phyloP scores from a whole-genome alignment of 2,888 invertebrate species.

The Meloe dianella region DNA sequence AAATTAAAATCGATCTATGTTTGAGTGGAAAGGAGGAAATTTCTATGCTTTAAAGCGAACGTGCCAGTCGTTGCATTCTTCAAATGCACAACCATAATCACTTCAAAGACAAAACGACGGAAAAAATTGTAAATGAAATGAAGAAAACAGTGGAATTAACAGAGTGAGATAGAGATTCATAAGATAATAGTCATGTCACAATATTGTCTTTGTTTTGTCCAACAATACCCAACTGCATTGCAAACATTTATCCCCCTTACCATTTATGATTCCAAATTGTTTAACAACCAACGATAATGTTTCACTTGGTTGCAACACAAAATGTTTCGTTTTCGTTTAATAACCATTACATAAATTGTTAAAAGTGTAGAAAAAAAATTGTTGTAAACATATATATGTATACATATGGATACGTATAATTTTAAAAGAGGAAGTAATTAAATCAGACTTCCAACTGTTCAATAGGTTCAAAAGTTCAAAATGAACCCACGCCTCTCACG shows the following conservation, averaged over 20 bases:
- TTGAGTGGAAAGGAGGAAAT: background rate
- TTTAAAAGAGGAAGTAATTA: slow-evolving; percentile 8
- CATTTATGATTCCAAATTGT: slow-evolving; percentile 7
- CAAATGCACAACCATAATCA: slow-evolving; percentile 8
- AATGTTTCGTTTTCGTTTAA: background rate
- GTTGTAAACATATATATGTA: background rate
- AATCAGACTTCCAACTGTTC: slow-evolving; percentile 8
- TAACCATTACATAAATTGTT: slow-evolving; percentile 1
- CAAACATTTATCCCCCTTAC: slow-evolving; percentile 9
- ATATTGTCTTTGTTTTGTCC: slow-evolving; percentile 17
- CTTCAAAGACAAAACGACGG: background rate
- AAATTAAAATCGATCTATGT: slow-evolving; percentile 1
- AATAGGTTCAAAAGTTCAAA: slow-evolving; percentile 8
- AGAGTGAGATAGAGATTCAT: background rate
- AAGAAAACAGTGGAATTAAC: background rate
- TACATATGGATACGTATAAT: background rate
- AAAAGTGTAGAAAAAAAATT: background rate
- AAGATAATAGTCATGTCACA: slow-evolving; percentile 4
- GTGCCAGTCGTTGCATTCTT: slow-evolving; percentile 14
- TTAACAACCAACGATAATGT: background rate
- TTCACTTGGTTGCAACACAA: background rate
- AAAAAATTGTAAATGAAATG: slow-evolving; percentile 4
- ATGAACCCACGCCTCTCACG: slow-evolving; percentile 8
- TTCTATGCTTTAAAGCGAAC: slow-evolving; percentile 6
- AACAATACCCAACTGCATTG: slow-evolving; percentile 16